Evolutionary conservation across 2,113 vertebrate species (phyloP).

Genomic region (Columba janthina): DNA sequence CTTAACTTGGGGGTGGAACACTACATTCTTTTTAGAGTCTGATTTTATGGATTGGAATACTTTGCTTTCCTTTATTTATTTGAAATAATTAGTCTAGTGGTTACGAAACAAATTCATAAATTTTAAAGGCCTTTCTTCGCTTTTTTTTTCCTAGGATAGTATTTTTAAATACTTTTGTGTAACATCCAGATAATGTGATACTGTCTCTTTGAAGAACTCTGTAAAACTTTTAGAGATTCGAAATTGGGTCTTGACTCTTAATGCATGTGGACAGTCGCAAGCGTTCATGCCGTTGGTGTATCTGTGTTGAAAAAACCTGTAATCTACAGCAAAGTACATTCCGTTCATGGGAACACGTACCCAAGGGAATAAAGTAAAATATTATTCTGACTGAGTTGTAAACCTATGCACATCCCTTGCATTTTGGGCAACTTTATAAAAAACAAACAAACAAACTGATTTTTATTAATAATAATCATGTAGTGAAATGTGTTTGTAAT

Average conservation of each 20-base stretch:
- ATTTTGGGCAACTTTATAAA: conserved; percentile 94
- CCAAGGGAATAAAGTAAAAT: conserved; percentile 84
- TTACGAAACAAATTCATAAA: conserved; percentile 75
- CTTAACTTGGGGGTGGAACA: conserved; percentile 82
- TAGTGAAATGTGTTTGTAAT: conserved; percentile 97
- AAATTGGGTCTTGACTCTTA: conserved; percentile 92
- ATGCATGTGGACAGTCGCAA: conserved; percentile 98
- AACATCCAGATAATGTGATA: conserved; percentile 84
- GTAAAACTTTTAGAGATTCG: conserved; percentile 91
- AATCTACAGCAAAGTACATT: conserved; percentile 91
- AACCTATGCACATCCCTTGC: conserved; percentile 97
- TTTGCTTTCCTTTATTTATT: conserved; percentile 86
- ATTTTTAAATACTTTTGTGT: conserved; percentile 79
- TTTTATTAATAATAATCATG: conserved; percentile 94
- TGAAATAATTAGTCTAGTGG: conserved; percentile 81
- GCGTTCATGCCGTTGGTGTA: conserved; percentile 92
- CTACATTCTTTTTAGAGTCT: conserved; percentile 85
- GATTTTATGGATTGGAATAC: conserved; percentile 81
- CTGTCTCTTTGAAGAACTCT: conserved; percentile 97
- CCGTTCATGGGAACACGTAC: conserved; percentile 86
- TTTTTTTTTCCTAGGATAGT: conserved; percentile 70
- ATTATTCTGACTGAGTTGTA: conserved; percentile 86
- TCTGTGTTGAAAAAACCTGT: conserved; percentile 90
- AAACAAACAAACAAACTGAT: conserved; percentile 83
- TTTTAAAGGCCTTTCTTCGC: conserved; percentile 78